Conservation (phyloP, 2,797 vertebrate species). For the Huso huso region DNA sequence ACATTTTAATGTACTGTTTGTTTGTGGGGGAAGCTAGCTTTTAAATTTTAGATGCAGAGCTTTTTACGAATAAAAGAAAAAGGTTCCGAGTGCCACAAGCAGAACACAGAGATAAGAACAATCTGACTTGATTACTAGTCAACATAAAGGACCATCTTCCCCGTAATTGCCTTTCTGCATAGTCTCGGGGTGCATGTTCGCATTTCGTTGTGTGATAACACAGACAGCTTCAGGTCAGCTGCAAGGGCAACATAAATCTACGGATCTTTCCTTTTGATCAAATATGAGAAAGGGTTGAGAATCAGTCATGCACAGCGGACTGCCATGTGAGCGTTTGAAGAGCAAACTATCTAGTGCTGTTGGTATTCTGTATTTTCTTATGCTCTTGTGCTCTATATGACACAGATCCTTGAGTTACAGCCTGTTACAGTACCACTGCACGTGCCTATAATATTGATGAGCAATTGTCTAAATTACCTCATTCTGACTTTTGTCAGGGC, state of each 20-base stretch:
- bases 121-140: background rate
- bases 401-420: too few relatives aligned
- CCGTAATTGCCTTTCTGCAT: background rate
- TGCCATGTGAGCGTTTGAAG: background rate
- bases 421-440: too few relatives aligned
- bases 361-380: too few relatives aligned
- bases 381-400: too few relatives aligned
- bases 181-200: background rate
- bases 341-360: too few relatives aligned
- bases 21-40: background rate
- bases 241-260: conserved; percentile 2
- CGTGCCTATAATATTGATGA: too few relatives aligned
- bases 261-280: background rate
- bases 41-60: background rate
- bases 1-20: too few relatives aligned
- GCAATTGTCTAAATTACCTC: too few relatives aligned
- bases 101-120: background rate
- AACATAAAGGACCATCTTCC: conserved; percentile 2
- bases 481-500: too few relatives aligned
- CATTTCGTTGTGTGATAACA: background rate
- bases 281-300: background rate
- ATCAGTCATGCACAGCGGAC: background rate
- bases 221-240: conserved; percentile 1
- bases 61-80: background rate
- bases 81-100: background rate